Base-by-base conservation (phyloP, 2,888 invertebrate species). In the Nymphalis urticae region DNA sequence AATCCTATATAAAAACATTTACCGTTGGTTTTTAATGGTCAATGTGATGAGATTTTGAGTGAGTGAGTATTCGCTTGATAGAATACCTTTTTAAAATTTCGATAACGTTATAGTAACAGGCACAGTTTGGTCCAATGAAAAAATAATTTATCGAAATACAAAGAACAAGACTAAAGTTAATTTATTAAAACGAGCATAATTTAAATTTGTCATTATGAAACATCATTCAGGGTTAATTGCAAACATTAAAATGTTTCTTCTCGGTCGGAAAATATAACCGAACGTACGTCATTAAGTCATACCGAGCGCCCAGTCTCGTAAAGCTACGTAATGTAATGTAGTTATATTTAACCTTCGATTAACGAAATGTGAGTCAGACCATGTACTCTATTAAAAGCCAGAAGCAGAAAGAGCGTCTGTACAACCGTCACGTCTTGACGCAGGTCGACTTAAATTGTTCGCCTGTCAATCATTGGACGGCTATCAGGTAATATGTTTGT, bases 261-360 rank as follows among this genome's bases (percentile, higher is more conserved):
- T 62, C 21, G n/a, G 47, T 21, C 42, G 62, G 51, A 59, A 54
- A 53, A 58, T 65, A 54, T 61, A 17, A 48, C 24, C 32, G 62
- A 42, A 60, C 59, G n/a, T 62, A 67, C 50, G 63, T 66, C 63
- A 64, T 62, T 65, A 17, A 62, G 69, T 65, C 69, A 64, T 68
- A 72, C 50, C 53, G 66, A 64, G 56, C 54, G 64, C 53, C 60
- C 63, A 50, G 54, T 50, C 69, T 63, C 73, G 79, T 78, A 80
- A 78, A 77, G 74, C 75, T 50, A 76, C 77, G 81, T 78, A 83
- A 83, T 80, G 76, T 61, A 47, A 77, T 74, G 74, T 70, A 72
- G 82, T 80, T 85, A 85, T 82, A 85, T 86, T 85, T 86, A 89
- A 86, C 83, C 85, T 86, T 89, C 89, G 87, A 89, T 91, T 88